Evolutionary conservation across 2,113 vertebrate species (phyloP).

Genomic region (Heterotilapia buettikoferi): DNA sequence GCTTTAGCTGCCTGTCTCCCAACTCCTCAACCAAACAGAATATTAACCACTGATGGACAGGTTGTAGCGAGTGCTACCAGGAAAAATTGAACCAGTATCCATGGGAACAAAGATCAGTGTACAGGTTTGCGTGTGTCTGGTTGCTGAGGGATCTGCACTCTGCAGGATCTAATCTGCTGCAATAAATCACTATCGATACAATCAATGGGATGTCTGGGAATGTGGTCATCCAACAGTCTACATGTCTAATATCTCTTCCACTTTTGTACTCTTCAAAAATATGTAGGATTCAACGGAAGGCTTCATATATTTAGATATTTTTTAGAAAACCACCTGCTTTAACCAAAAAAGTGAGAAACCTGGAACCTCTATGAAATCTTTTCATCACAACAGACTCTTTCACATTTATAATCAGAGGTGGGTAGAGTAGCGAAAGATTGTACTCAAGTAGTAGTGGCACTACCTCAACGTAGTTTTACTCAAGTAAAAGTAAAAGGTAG

Average conservation of each 20-base stretch:
- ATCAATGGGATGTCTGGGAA: conserved; percentile 9
- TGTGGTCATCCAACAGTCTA: background rate
- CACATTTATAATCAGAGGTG: background rate
- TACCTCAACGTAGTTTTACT: background rate
- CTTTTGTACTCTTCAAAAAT: background rate
- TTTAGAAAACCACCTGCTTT: background rate
- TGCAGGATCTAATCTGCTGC: background rate
- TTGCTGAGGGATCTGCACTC: background rate
- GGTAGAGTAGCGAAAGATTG: background rate
- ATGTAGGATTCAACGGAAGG: background rate
- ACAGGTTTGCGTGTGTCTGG: background rate
- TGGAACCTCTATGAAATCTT: background rate
- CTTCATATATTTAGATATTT: background rate
- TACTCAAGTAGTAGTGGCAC: background rate
- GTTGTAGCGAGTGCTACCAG: background rate
- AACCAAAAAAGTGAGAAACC: background rate
- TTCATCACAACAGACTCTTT: background rate
- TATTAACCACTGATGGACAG: background rate
- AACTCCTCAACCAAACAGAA: background rate
- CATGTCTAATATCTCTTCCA: background rate
- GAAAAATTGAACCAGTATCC: background rate
- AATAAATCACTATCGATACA: conserved; percentile 12
- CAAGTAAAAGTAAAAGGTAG: background rate
- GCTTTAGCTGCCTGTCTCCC: background rate
- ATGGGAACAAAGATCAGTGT: background rate